These are phyloP conservation scores for Onychorhynchus coronatus DNA, from an alignment of 2,113 vertebrate species.

Conservation along the genomic window DNA sequence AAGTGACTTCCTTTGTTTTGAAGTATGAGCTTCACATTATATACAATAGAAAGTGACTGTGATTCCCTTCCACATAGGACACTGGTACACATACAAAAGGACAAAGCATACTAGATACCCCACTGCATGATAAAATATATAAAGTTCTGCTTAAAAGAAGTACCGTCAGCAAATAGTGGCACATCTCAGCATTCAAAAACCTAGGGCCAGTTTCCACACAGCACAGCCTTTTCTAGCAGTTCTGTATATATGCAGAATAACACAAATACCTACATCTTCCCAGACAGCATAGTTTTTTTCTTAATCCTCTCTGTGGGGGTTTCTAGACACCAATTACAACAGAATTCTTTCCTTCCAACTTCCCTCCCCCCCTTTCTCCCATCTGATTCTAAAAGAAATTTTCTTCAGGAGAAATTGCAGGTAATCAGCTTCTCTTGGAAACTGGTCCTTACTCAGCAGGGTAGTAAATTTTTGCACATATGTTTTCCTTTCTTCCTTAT, in stretches of 20 bases:
- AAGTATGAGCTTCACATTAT: background rate
- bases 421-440: background rate
- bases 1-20: background rate
- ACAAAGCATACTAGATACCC: background rate
- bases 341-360: background rate
- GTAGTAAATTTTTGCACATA: constrained; percentile 31
- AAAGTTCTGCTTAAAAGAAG: background rate
- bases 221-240: background rate
- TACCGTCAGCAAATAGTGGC: background rate
- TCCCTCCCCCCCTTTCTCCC: background rate
- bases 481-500: background rate
- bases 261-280: background rate
- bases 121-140: background rate
- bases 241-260: background rate
- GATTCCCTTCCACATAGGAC: background rate
- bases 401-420: background rate
- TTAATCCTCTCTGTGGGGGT: constrained; percentile 43
- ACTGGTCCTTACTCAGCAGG: background rate
- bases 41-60: accelerated
- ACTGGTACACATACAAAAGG: background rate
- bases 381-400: background rate
- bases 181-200: background rate
- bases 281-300: constrained; percentile 22
- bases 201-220: background rate
- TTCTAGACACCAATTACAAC: constrained; percentile 23